These are phyloP conservation scores for Lasioglossum morio DNA, from an alignment of 2,888 invertebrate genomes.

Conservation along the genomic window DNA sequence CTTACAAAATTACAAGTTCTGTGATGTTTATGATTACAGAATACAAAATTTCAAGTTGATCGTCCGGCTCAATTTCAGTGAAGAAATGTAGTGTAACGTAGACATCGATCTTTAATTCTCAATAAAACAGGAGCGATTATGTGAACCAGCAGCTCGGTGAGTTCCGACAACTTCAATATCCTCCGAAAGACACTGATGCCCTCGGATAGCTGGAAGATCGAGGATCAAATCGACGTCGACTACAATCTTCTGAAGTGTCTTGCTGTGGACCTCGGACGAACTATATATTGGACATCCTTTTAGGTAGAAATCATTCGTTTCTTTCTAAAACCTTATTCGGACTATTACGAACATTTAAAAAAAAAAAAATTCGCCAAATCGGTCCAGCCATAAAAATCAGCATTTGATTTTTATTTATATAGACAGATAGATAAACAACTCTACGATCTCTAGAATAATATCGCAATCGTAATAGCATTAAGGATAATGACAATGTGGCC, in stretches of 20 bases:
- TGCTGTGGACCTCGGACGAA: background rate
- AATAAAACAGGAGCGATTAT: background rate
- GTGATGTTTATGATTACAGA: too few species aligned
- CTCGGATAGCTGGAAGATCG: slow-evolving; percentile 4
- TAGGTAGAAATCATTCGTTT: background rate
- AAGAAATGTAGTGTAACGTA: background rate
- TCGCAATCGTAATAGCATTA: background rate
- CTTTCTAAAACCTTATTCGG: too few species aligned
- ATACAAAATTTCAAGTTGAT: too few species aligned
- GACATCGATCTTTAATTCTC: background rate
- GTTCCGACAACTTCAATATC: slow-evolving; percentile 2
- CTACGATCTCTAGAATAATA: too few species aligned
- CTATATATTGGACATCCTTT: background rate
- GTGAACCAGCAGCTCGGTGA: background rate
- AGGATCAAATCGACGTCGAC: slow-evolving; percentile 36
- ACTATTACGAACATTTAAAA: too few species aligned
- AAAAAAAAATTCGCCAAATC: too few species aligned
- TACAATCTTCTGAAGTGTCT: slow-evolving; percentile 25
- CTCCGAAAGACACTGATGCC: slow-evolving; percentile 4
- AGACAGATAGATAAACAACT: too few species aligned
- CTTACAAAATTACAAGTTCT: background rate
- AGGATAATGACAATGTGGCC: background rate
- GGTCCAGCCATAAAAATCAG: too few species aligned
- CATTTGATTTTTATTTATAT: too few species aligned
- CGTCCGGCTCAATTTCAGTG: too few species aligned